Percentiles rank a stretch among this genome's conserved stretches.
Conservation (phyloP, 1,140 invertebrate species). For the Yoshiicerus persimilis region DNA sequence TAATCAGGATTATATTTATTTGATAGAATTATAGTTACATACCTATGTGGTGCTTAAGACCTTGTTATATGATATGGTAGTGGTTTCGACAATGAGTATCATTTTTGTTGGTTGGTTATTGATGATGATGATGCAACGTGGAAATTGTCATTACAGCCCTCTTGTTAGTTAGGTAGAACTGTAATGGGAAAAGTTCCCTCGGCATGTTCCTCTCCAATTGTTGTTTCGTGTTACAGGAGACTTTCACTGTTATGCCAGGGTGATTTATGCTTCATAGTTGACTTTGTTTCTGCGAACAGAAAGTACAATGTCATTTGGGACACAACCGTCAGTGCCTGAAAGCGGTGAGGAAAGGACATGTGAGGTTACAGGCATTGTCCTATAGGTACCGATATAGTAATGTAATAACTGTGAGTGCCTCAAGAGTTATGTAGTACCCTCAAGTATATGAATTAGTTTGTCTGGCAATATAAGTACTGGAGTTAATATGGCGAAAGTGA, state of each 20-base stretch:
- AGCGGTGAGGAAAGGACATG: background rate
- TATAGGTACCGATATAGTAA: too few relatives aligned
- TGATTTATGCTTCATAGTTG: background rate
- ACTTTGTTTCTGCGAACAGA: background rate
- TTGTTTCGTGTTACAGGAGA: background rate
- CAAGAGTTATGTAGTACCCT: background rate
- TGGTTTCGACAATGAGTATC: background rate
- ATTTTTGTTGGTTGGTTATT: background rate
- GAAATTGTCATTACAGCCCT: background rate
- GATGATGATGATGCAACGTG: background rate
- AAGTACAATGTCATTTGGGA: background rate
- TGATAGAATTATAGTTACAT: background rate
- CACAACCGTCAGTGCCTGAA: background rate
- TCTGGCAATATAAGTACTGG: background rate
- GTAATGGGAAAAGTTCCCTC: background rate
- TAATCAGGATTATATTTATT: background rate
- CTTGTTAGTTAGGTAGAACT: background rate
- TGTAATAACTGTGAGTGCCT: too few relatives aligned
- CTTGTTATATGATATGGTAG: background rate
- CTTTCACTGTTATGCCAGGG: background rate
- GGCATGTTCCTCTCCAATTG: background rate
- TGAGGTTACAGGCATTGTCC: background rate
- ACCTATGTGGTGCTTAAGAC: too few relatives aligned
- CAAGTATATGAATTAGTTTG: background rate
- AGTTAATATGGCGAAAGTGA: background rate